These are phyloP conservation scores for Kryptolebias marmoratus DNA, from an alignment of 2,113 vertebrate genomes.

Conservation along the genomic window DNA sequence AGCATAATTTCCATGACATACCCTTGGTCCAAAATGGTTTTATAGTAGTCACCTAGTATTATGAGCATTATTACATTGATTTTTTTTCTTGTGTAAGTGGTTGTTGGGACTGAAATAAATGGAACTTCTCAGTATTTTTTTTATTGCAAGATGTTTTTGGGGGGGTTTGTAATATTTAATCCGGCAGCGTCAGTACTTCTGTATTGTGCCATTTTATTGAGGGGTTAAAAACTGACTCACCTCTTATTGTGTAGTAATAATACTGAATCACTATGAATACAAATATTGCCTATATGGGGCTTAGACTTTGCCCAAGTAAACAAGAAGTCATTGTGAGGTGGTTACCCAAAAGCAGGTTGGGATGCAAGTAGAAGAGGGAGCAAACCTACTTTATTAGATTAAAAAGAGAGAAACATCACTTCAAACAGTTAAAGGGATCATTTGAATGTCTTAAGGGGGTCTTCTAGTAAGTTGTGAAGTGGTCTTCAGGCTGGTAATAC, in stretches of 20 bases:
- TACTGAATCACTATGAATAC: neutral
- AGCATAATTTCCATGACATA: too few relatives aligned
- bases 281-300: neutral
- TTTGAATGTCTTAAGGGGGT: too few relatives aligned
- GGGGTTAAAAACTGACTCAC: neutral
- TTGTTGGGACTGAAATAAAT: neutral
- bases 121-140: neutral
- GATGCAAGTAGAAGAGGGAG: neutral
- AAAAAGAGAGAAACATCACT: neutral
- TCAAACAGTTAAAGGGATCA: neutral
- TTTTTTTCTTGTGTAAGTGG: neutral
- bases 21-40: too few relatives aligned
- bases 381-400: too few relatives aligned
- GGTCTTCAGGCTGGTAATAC: too few relatives aligned
- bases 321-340: neutral
- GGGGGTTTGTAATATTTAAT: neutral
- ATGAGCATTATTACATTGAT: too few relatives aligned
- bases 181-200: neutral
- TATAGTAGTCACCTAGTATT: too few relatives aligned
- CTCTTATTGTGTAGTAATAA: neutral
- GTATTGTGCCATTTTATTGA: neutral
- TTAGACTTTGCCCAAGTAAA: neutral
- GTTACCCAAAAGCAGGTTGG: neutral
- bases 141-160: neutral
- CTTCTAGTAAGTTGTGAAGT: too few relatives aligned